phyloP scores from a whole-genome alignment of 2,888 invertebrate genomes.

The Cyaniris semiargus region DNA sequence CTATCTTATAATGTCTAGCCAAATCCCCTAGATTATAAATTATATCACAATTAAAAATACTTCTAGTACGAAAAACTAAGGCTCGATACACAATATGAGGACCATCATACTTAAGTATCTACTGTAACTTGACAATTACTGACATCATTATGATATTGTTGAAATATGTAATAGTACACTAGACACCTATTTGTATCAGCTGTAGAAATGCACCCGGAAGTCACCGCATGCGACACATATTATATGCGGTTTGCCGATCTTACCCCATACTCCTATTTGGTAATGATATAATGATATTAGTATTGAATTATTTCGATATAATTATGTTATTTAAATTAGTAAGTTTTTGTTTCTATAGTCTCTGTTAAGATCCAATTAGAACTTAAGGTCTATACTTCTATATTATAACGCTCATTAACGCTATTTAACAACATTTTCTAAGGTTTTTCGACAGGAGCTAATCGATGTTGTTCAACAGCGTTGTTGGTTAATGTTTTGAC shows the following conservation, averaged over 20 bases:
- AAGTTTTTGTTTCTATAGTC: too few relatives aligned
- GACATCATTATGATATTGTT: not conserved
- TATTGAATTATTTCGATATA: not conserved
- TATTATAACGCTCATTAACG: too few relatives aligned
- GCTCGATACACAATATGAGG: not conserved
- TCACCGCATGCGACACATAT: not conserved
- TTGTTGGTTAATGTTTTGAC: too few relatives aligned
- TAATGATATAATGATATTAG: not conserved
- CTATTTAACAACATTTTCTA: too few relatives aligned
- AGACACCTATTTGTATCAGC: not conserved
- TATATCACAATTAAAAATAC: not conserved
- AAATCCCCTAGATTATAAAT: not conserved
- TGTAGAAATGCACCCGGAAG: not conserved
- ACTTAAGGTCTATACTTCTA: too few relatives aligned
- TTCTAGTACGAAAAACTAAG: not conserved
- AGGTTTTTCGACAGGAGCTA: too few relatives aligned
- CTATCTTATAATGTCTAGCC: too few relatives aligned
- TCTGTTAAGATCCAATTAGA: too few relatives aligned
- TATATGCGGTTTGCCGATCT: slow-evolving; percentile 8
- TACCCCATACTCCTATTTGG: not conserved
- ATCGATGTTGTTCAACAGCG: too few relatives aligned
- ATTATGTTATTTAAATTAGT: too few relatives aligned
- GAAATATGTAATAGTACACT: not conserved
- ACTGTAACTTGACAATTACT: not conserved
- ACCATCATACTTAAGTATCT: not conserved